Evolutionary conservation across 2,888 invertebrate species (phyloP).

Genomic region (Acleris holmiana): DNA sequence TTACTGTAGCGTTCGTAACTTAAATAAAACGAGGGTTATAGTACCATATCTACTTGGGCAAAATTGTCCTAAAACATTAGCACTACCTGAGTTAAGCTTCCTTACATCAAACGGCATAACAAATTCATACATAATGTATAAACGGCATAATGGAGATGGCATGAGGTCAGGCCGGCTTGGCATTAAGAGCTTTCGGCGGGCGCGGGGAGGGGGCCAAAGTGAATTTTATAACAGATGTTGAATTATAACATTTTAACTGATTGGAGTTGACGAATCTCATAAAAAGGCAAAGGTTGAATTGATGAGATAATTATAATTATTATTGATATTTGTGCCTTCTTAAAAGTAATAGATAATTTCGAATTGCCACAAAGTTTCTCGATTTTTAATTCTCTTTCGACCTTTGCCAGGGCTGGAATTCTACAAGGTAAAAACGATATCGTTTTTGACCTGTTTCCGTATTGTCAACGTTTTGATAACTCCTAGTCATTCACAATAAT

Average conservation of each 20-base stretch:
- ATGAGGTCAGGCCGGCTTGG: constrained; percentile 81
- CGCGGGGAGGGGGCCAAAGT: constrained; percentile 68
- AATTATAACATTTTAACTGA: constrained; percentile 41
- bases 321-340: neutral
- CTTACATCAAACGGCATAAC: constrained; percentile 84
- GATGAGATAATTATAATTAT: constrained; percentile 37
- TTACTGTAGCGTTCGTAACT: constrained; percentile 1
- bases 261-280: constrained; percentile 40
- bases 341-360: too few relatives aligned
- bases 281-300: constrained; percentile 39
- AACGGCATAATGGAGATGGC: constrained; percentile 82
- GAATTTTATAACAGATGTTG: constrained; percentile 79
- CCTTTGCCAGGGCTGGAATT: too few relatives aligned
- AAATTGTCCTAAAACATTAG: constrained; percentile 70
- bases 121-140: constrained; percentile 84
- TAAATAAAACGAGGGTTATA: constrained; percentile 19
- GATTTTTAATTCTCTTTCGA: too few relatives aligned
- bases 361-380: too few relatives aligned
- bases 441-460: too few relatives aligned
- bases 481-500: too few relatives aligned
- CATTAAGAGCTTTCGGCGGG: constrained; percentile 81
- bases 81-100: constrained; percentile 81
- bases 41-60: constrained; percentile 47
- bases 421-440: too few relatives aligned
- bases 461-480: too few relatives aligned